phyloP scores from a whole-genome alignment of 2,113 vertebrate species.

The Columba janthina region DNA sequence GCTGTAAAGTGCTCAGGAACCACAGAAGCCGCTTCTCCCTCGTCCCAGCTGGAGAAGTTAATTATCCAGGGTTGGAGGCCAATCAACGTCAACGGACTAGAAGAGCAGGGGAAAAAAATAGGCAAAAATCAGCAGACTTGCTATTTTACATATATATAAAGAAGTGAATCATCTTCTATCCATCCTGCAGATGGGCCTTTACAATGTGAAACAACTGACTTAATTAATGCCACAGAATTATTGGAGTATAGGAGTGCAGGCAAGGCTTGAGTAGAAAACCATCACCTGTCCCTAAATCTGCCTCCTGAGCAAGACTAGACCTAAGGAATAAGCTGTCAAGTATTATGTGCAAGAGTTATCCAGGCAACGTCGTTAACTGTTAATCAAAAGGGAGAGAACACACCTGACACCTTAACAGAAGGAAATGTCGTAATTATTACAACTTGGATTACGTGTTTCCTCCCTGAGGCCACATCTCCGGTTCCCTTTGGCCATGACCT shows the following conservation, averaged over 20 bases:
- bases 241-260: not conserved
- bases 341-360: not conserved
- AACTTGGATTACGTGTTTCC: not conserved
- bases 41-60: slow-evolving; percentile 47
- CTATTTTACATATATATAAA: not conserved
- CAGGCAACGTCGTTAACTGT: not conserved
- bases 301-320: not conserved
- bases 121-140: not conserved
- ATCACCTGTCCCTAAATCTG: not conserved
- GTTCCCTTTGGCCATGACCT: not conserved
- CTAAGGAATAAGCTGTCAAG: not conserved
- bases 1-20: not conserved
- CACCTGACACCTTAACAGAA: not conserved
- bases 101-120: not conserved
- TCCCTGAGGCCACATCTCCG: not conserved
- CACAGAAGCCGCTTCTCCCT: not conserved
- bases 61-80: slow-evolving; percentile 90
- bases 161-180: not conserved
- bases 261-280: not conserved
- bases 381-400: not conserved
- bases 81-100: slow-evolving; percentile 96
- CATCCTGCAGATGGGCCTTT: not conserved
- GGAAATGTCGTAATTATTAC: not conserved
- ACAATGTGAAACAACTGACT: not conserved
- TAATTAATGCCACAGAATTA: not conserved